These are phyloP conservation scores for Zaprionus inermis DNA, from an alignment of 1,140 invertebrate genomes.

Conservation along the genomic window DNA sequence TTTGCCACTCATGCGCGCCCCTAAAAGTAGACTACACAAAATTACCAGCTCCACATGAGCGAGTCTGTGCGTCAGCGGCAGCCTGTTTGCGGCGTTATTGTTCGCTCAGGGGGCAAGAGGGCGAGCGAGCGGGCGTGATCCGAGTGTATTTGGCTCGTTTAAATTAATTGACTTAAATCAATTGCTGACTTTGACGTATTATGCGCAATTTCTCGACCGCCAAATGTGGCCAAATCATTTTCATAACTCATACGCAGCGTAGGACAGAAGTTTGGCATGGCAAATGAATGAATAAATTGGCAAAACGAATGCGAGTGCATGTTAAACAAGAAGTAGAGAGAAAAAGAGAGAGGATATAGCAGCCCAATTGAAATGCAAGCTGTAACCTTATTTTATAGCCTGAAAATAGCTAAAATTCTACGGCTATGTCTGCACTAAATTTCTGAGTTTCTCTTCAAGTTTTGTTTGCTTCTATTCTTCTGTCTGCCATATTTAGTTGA, in stretches of 20 bases:
- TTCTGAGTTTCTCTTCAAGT: neutral
- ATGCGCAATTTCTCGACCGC: slow-evolving; percentile 57
- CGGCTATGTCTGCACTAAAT: neutral
- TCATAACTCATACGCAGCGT: slow-evolving; percentile 70
- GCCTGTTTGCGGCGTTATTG: slow-evolving; percentile 31
- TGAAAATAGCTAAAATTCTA: neutral
- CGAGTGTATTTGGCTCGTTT: slow-evolving; percentile 45
- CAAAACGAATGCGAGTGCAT: neutral
- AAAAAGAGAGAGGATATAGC: neutral
- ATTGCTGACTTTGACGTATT: slow-evolving; percentile 82
- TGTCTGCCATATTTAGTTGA: neutral
- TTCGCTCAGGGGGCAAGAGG: slow-evolving; percentile 11
- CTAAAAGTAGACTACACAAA: slow-evolving; percentile 55
- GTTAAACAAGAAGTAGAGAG: neutral
- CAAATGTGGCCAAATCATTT: slow-evolving; percentile 69
- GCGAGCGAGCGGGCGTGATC: neutral
- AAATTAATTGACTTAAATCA: slow-evolving; percentile 83
- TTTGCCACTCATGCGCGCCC: slow-evolving; percentile 37
- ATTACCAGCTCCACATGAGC: slow-evolving; percentile 18
- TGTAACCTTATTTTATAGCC: neutral
- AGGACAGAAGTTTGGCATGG: slow-evolving; percentile 10
- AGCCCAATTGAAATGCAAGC: neutral
- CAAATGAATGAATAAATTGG: slow-evolving; percentile 19
- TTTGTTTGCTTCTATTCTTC: neutral
- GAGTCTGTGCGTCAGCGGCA: neutral